These are phyloP conservation scores for Suillia variegata DNA, from an alignment of 2,888 invertebrate species.

Conservation along the genomic window DNA sequence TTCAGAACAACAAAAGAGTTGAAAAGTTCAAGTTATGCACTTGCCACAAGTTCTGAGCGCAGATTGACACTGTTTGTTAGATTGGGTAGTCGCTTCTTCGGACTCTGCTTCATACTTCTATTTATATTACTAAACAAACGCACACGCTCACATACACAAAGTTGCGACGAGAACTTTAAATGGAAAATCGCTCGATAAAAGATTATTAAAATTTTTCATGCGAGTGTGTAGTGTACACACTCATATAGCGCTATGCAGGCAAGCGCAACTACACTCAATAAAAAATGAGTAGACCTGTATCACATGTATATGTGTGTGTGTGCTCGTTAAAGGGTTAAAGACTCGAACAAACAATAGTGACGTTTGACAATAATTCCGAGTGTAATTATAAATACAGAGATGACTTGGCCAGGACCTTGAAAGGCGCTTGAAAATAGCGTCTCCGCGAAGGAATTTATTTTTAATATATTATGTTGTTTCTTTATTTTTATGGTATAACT, in stretches of 20 bases:
- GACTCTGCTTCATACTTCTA: background rate
- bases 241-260: constrained; percentile 7
- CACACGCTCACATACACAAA: background rate
- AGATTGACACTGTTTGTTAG: background rate
- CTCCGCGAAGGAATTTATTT: too few relatives aligned
- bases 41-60: constrained; percentile 37
- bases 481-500: too few relatives aligned
- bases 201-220: constrained; percentile 53
- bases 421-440: too few relatives aligned
- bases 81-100: background rate
- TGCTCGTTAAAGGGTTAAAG: constrained; percentile 1
- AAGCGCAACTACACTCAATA: background rate
- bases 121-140: background rate
- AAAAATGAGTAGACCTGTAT: background rate
- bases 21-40: constrained; percentile 40
- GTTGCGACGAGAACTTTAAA: constrained; percentile 24
- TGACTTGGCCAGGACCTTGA: too few relatives aligned
- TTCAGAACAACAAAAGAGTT: too few relatives aligned
- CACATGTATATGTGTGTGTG: background rate
- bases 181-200: constrained; percentile 41
- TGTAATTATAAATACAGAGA: too few relatives aligned
- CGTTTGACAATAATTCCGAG: too few relatives aligned
- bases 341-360: background rate
- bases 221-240: constrained; percentile 32
- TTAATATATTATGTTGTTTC: too few relatives aligned